Evolutionary conservation across 1,140 invertebrate genomes (phyloP), one percentile per base, ranked within the genome.

Genomic region (Hylyphantes graminicola): DNA sequence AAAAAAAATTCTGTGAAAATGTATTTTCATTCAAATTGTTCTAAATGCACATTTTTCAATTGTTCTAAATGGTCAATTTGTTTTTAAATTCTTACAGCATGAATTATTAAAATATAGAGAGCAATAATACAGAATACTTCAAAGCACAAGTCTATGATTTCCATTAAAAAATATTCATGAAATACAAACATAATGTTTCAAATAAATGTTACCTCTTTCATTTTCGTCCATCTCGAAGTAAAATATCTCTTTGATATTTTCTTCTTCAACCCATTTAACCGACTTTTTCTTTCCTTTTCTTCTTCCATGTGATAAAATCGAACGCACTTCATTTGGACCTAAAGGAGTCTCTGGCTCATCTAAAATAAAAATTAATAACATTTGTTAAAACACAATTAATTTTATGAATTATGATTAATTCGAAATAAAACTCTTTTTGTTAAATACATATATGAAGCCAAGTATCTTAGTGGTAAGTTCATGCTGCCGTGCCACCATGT

Each of bases 221-320:
- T 94, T 97, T 90, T 97, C 96, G 90, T 98, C 96, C 63, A 97
- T 89, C 89, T 97, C 96, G 89, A 98, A 98, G 88, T 94, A 97
- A 87, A 94, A 93, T 63, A 96, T 91, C 85, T 95, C 93, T 87
- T 94, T 94, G 17, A 98, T 90, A 74, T 96, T 93, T 10, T 92
- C 90, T 86, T 95, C 95, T 11, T 92, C 92, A 87, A 94, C 94
- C 96, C 96, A 98, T 81, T 89, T 88, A 4, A 98, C 93, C 86
- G 91, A 92, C 89, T 97, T 90, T 87, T 96, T 96, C 0, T 94
- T 93, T 3, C 93, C 94, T 63, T 65, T 55, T 85, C 92, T 87
- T 48, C 80, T 80, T 1, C 77, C 77, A 53, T 81, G 76, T 17
- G 86, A 85, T 53, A 87, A 70, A 64, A 87, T 87, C 2, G 86